Evolutionary conservation across 1,140 invertebrate species (phyloP).

Genomic region (Leptinotarsa texana): DNA sequence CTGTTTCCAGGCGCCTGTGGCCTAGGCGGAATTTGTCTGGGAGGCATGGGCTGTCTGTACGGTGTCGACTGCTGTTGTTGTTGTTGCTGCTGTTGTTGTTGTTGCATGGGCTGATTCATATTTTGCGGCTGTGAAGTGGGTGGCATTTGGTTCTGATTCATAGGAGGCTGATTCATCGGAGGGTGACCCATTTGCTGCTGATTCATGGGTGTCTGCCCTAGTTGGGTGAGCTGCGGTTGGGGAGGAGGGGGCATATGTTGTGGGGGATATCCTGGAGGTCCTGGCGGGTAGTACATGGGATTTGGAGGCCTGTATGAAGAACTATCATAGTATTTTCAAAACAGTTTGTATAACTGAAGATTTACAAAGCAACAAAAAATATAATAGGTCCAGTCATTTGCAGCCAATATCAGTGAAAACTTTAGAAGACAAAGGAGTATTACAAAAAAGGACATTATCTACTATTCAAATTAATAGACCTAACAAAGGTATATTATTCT

Average conservation of each 20-base stretch:
- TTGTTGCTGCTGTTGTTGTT: slow-evolving; percentile 20
- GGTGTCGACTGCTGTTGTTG: slow-evolving; percentile 19
- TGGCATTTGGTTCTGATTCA: slow-evolving; percentile 40
- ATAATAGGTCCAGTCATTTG: no score
- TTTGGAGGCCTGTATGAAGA: slow-evolving; percentile 46
- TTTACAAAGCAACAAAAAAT: neutral
- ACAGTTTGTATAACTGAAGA: neutral
- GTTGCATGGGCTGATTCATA: neutral
- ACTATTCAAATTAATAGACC: no score
- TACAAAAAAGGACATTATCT: no score
- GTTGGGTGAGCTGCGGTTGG: slow-evolving; percentile 56
- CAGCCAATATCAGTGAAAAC: no score
- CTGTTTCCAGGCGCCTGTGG: slow-evolving; percentile 34
- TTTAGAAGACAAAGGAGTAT: no score
- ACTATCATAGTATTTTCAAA: slow-evolving; percentile 24
- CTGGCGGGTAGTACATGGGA: slow-evolving; percentile 50
- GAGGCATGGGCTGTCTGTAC: slow-evolving; percentile 37
- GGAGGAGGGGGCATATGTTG: slow-evolving; percentile 58
- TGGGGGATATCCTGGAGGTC: slow-evolving; percentile 47
- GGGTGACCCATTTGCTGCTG: slow-evolving; percentile 40
- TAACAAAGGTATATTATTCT: no score
- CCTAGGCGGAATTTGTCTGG: slow-evolving; percentile 34
- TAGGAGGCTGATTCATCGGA: slow-evolving; percentile 48
- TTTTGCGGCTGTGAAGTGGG: slow-evolving; percentile 33
- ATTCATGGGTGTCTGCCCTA: slow-evolving; percentile 53